phyloP scores from a whole-genome alignment of 2,888 invertebrate genomes.

The Caenorhabditis afra region DNA sequence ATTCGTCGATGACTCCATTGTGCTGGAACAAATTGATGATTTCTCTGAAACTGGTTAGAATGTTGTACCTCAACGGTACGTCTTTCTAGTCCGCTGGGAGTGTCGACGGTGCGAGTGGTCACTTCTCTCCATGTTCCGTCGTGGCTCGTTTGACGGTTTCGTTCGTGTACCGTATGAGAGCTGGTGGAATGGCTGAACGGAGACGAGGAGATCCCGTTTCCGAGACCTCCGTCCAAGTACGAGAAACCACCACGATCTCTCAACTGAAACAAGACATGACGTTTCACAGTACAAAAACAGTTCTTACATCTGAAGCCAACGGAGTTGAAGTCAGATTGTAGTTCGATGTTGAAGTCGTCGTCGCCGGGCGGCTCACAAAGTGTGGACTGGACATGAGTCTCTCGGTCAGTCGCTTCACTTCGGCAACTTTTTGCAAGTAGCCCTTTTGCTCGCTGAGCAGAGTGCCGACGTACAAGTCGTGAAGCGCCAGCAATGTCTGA shows the following conservation, averaged over 20 bases:
- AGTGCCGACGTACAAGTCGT: constrained; percentile 98
- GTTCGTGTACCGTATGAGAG: constrained; percentile 60
- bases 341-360: constrained; percentile 51
- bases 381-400: constrained; percentile 84
- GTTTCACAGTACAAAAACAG: background rate
- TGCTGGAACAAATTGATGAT: constrained; percentile 62
- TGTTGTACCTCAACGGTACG: constrained; percentile 70
- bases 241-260: constrained; percentile 67
- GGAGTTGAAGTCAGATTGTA: constrained; percentile 54
- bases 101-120: constrained; percentile 73
- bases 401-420: constrained; percentile 88
- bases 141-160: constrained; percentile 68
- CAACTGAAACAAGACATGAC: constrained; percentile 9
- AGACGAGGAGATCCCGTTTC: constrained; percentile 47
- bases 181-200: constrained; percentile 57
- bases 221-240: constrained; percentile 59
- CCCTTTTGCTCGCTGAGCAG: constrained; percentile 95
- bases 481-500: constrained; percentile 97
- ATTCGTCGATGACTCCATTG: constrained; percentile 71
- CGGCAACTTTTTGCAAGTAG: constrained; percentile 92
- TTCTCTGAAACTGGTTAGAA: background rate
- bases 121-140: constrained; percentile 78
- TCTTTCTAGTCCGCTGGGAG: constrained; percentile 69
- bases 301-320: constrained; percentile 53
- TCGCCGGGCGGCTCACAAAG: constrained; percentile 50